A percentile compares a stretch with the other conserved stretches of the same genome.
Evolutionary conservation across 2,797 vertebrate species (phyloP).

Genomic region (Steatocranus sp.): DNA sequence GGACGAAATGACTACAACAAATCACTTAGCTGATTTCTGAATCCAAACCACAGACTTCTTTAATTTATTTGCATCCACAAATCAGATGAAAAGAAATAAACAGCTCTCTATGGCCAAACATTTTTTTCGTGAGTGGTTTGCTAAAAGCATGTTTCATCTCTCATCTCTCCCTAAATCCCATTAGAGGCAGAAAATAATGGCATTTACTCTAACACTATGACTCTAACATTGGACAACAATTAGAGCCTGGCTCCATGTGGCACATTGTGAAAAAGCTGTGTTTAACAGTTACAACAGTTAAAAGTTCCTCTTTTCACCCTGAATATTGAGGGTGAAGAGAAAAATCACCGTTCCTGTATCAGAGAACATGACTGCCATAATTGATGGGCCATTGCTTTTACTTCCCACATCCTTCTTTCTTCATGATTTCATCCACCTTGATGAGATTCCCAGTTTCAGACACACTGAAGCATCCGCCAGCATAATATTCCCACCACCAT

Average conservation of each 20-base stretch:
- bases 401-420: accelerated
- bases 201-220: neutral
- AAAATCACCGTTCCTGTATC: neutral
- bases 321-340: neutral
- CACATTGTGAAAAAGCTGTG: neutral
- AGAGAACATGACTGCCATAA: neutral
- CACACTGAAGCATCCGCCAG: neutral
- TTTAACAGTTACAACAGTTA: neutral
- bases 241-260: neutral
- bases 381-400: neutral
- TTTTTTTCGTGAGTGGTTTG: neutral
- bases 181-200: neutral
- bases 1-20: neutral
- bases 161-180: neutral
- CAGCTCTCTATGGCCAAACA: neutral
- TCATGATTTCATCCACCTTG: neutral
- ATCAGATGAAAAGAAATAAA: too few species aligned
- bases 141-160: too few species aligned
- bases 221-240: neutral
- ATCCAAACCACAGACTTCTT: neutral
- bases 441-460: neutral
- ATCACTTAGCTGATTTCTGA: neutral
- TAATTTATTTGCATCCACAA: neutral
- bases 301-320: neutral
- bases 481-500: neutral